These are phyloP conservation scores for Sphaeridia pumilis DNA, from an alignment of 2,888 invertebrate species.

Conservation along the genomic window DNA sequence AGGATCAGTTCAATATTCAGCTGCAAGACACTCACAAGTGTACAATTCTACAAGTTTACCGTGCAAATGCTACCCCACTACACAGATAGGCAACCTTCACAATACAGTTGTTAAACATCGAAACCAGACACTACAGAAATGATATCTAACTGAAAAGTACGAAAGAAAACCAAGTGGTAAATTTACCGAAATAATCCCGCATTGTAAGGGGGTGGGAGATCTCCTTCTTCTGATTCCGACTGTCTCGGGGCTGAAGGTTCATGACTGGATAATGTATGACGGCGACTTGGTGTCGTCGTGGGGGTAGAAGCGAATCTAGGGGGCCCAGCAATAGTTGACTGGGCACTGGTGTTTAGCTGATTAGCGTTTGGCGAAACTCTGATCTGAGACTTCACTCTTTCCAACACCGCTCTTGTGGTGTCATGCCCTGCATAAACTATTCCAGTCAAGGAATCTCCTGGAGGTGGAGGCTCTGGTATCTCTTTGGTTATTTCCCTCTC, in stretches of 20 bases:
- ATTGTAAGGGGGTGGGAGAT: constrained; percentile 35
- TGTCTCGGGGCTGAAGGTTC: neutral
- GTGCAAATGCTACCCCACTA: no score
- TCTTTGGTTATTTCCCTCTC: constrained; percentile 42
- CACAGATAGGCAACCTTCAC: no score
- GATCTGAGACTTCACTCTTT: constrained; percentile 25
- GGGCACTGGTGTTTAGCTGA: constrained; percentile 5
- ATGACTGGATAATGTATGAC: constrained; percentile 6
- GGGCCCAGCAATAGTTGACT: constrained; percentile 25
- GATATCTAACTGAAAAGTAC: neutral
- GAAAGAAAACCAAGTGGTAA: neutral
- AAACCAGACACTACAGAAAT: neutral
- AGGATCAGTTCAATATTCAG: no score
- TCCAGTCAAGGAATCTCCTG: constrained; percentile 32
- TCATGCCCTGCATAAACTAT: constrained; percentile 33
- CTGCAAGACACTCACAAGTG: no score
- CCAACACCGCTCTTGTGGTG: constrained; percentile 24
- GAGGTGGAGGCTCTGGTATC: constrained; percentile 41
- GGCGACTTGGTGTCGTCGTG: constrained; percentile 19
- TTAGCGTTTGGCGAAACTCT: constrained; percentile 15
- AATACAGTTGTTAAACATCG: no score
- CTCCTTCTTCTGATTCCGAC: neutral
- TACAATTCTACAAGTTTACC: no score
- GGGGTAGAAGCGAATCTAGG: constrained; percentile 21
- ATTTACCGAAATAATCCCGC: constrained; percentile 30